Base-by-base conservation (phyloP, 2,113 vertebrate species). In the Dendrocopos noguchii region DNA sequence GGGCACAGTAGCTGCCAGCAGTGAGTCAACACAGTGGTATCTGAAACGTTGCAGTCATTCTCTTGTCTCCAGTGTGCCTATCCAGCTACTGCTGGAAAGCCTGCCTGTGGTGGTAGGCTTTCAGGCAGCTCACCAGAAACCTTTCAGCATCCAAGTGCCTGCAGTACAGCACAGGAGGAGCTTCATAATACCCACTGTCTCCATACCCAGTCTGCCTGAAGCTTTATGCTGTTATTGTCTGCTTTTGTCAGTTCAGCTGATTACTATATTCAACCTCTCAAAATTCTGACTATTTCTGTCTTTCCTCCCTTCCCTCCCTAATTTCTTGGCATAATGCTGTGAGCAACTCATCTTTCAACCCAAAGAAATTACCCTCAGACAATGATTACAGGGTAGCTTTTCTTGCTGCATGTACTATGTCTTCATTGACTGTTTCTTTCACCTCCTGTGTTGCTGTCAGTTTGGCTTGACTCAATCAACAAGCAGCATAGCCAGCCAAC, bases 281-380 rank as follows among this genome's bases (percentile, higher is more conserved):
- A 39, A 80, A 18, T 39, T 29, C 20, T 65, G 36, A 65, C 44
- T 36, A 6, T 47, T 91, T 80, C 75, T 64, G 50, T 80, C 61
- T 76, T 68, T 63, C 64, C 22, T 89, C 15, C 17, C 12, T 80
- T 63, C 8, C 25, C 25, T 82, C 34, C 10, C 27, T 17, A 0
- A 29, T 68, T 91, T 74, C 57, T 84, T 95, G 91, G 82, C 87
- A 76, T n/a, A 22, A 27, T 3, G 2, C 34, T 70, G 28, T 74
- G 46, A 84, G 34, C 34, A 84, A 22, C 57, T 90, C 29, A 5
- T 94, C 89, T 94, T 94, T 94, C 82, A 88, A 46, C 61, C 34
- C 50, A 4, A 88, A 94, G 56, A 67, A 91, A 79, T 91, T 78
- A 55, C 34, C n/a, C 31, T 56, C 47, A 46, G 66, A 20, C 73